phyloP scores from a whole-genome alignment of 1,140 invertebrate genomes.

The Palaemon carinicauda region DNA sequence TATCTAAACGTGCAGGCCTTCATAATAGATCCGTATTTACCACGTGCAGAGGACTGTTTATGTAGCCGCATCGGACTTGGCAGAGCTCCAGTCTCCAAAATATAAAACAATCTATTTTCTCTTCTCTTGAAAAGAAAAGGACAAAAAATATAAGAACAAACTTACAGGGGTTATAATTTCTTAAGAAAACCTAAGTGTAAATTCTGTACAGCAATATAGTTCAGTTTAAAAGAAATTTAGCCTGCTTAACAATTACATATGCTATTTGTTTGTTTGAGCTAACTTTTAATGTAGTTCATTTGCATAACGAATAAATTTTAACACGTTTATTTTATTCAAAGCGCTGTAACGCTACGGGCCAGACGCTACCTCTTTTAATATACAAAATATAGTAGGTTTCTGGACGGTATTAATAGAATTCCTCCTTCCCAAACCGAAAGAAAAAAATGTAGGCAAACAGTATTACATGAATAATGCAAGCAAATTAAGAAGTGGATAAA shows the following conservation, averaged over 20 bases:
- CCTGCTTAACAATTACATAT: neutral
- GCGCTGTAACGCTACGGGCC: neutral
- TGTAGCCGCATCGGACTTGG: slow-evolving; percentile 12
- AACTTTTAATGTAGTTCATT: neutral
- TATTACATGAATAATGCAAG: no score
- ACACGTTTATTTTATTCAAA: no score
- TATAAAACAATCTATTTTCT: slow-evolving; percentile 36
- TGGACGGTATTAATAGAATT: no score
- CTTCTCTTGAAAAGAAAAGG: neutral
- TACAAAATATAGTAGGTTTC: no score
- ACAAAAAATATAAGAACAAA: neutral
- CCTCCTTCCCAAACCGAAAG: no score
- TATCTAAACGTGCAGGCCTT: neutral
- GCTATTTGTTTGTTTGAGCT: neutral
- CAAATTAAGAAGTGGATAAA: no score
- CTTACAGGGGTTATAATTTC: slow-evolving; percentile 4
- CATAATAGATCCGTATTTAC: slow-evolving; percentile 3
- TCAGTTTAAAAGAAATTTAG: slow-evolving; percentile 51
- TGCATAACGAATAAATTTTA: neutral
- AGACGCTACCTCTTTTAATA: neutral
- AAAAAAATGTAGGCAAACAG: no score
- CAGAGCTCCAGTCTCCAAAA: slow-evolving; percentile 29
- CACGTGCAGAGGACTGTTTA: slow-evolving; percentile 13
- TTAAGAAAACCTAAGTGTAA: slow-evolving; percentile 41
- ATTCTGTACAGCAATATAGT: slow-evolving; percentile 36